Evolutionary conservation across 2,888 invertebrate genomes (phyloP), one percentile per base, ranked within the genome.

Genomic region (Agrochola lychnidis): DNA sequence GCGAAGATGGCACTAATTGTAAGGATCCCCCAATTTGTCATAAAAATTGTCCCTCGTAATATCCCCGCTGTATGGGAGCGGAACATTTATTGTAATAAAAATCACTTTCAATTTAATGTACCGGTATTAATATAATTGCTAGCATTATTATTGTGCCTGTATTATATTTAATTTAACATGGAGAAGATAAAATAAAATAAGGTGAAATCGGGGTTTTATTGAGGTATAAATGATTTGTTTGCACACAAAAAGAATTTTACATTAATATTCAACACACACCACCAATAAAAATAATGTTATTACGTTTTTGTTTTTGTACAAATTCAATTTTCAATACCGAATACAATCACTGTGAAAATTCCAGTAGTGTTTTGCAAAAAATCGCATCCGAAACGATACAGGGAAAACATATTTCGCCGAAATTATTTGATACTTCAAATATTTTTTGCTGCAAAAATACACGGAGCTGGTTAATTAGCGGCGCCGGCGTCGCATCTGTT

Each of bases 1-100:
- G 92, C 91, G 89, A 91, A 93, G 92, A 92, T 92, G 93, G 90
- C 92, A 92, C 94, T 94, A 94, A 95, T 95, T 95, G 94, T 94
- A 90, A 92, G 91, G 92, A 92, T 93, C 92, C 91, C 90, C 92
- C 92, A 94, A 94, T 94, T 94, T 94, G 93, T 94, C 92, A 93
- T 86, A 91, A 92, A 93, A 94, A 93, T 92, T 89, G 89, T 90
- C 79, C 81, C 84, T 89, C 84, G 89, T 89, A 91, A 90, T 90
- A 89, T 88, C 82, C 81, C 66, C 82, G 87, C 76, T 86, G 81
- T 84, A 84, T 81, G 81, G 78, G 80, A 64, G 76, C 66, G 64
- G 70, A 62, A 73, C 70, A 79, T 79, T 78, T 81, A 73, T 81
- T 79, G 62, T 82, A 64, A 82, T 86, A 77, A 85, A 84, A 82